Evolutionary conservation across 1,140 invertebrate genomes (phyloP), one percentile per base, ranked within the genome.

Genomic region (Heliothis virescens): DNA sequence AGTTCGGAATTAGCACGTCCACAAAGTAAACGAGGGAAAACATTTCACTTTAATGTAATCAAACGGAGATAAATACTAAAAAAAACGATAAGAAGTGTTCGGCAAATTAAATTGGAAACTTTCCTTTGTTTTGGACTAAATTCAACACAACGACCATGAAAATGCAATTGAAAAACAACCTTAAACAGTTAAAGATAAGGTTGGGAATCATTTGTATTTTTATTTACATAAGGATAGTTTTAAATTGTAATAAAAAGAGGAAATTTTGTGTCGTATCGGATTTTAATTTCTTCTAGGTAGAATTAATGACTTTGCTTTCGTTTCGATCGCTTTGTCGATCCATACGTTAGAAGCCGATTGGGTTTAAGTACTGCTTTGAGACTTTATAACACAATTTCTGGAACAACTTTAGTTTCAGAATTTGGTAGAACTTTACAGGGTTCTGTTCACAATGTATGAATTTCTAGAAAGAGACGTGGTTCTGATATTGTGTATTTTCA

Each of bases 191-290:
- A 53, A 0, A 0, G 3, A 67, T 82, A 83, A 18, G 77, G 84
- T 84, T 62, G 1, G 67, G 57, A 82, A 75, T 84, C 11, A 3
- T 65, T 34, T 79, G 65, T 60, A 7, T 0, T 0, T 1, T 26
- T 13, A 11, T 11, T 10, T 12, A 11, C 57, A 34, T 73, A 65
- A 72, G 85, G 83, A 85, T 71, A 52, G 59, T 86, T 67, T 82
- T 62, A 71, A 72, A 82, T 18, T 79, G 77, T 63, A 60, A 71
- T 73, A 71, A 82, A 81, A 65, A 72, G 83, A 86, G 88, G 88
- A 89, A 92, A 93, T 92, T 92, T 92, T 92, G 91, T 92, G 91
- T 92, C 89, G 91, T 93, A 93, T 93, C 90, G 90, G 90, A 88
- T 93, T 93, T 93, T 93, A 93, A 93, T 93, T 93, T 93, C 90